phyloP scores from a whole-genome alignment of 2,888 invertebrate genomes.

The Sarcophaga rosellei region DNA sequence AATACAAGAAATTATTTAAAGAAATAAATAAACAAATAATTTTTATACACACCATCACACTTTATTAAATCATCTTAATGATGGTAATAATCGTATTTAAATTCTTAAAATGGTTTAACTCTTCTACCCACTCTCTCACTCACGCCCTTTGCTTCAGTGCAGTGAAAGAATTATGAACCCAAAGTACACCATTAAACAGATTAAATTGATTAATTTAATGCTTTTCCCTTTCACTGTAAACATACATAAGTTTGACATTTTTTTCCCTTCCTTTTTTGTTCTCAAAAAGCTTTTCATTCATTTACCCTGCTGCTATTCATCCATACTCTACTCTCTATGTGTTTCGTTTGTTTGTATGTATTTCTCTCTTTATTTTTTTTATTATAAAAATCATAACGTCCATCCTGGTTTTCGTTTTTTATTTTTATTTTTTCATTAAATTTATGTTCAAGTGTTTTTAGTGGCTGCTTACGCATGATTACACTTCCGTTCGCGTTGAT shows the following conservation, averaged over 20 bases:
- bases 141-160: not conserved
- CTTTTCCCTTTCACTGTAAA: conserved; percentile 57
- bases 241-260: conserved; percentile 51
- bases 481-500: conserved; percentile 75
- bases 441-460: conserved; percentile 54
- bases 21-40: not conserved
- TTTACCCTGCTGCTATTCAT: not conserved
- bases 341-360: no score
- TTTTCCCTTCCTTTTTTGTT: not conserved
- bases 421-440: conserved; percentile 5
- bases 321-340: not conserved
- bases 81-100: conserved; percentile 36
- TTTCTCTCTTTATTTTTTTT: not conserved
- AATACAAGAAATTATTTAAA: not conserved
- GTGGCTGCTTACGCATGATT: conserved; percentile 75
- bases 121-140: not conserved
- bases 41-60: conserved; percentile 17
- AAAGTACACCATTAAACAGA: conserved; percentile 74
- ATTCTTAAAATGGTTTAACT: conserved; percentile 29
- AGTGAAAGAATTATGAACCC: conserved; percentile 44
- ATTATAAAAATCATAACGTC: conserved; percentile 47
- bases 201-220: conserved; percentile 81
- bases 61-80: conserved; percentile 56
- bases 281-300: conserved; percentile 11
- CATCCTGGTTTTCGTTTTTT: conserved; percentile 28